A percentile compares a stretch with the other conserved stretches of the same genome.
Evolutionary conservation across 2,888 invertebrate genomes (phyloP).

Genomic region (Scelioninae gen. 1): DNA sequence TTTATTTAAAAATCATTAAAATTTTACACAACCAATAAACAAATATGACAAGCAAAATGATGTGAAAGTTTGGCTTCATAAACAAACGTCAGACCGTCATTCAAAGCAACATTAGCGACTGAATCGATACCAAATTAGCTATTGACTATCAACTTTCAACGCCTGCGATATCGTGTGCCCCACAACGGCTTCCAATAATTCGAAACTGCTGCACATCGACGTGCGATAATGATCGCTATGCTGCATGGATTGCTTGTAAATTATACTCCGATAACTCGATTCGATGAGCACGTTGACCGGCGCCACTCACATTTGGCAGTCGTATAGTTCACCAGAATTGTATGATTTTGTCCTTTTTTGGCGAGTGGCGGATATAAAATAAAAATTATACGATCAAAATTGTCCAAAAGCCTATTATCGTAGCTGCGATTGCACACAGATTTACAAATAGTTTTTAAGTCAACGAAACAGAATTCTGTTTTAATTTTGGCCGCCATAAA

Average conservation of each 20-base stretch:
- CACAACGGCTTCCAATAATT: conserved; percentile 47
- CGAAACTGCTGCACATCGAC: conserved; percentile 34
- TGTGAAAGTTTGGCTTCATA: neutral
- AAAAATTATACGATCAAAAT: conserved; percentile 10
- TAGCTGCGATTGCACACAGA: no score
- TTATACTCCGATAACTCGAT: conserved; percentile 64
- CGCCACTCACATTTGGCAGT: conserved; percentile 50
- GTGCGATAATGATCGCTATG: conserved; percentile 53
- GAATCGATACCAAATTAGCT: conserved; percentile 49
- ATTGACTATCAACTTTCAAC: conserved; percentile 51
- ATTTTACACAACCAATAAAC: no score
- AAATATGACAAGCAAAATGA: neutral
- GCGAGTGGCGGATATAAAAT: conserved; percentile 17
- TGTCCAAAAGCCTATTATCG: no score
- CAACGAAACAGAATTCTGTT: no score
- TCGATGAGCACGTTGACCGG: conserved; percentile 29
- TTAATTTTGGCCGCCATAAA: no score
- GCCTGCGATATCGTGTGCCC: conserved; percentile 10
- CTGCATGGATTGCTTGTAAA: conserved; percentile 55
- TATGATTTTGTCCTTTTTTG: conserved; percentile 29
- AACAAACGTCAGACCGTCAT: conserved; percentile 19
- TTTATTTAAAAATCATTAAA: no score
- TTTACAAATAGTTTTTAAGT: no score
- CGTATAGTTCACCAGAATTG: conserved; percentile 34
- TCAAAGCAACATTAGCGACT: conserved; percentile 4